Evolutionary conservation across 2,113 vertebrate species (phyloP), one percentile per base, ranked within the genome.

Genomic region (Psophia crepitans): DNA sequence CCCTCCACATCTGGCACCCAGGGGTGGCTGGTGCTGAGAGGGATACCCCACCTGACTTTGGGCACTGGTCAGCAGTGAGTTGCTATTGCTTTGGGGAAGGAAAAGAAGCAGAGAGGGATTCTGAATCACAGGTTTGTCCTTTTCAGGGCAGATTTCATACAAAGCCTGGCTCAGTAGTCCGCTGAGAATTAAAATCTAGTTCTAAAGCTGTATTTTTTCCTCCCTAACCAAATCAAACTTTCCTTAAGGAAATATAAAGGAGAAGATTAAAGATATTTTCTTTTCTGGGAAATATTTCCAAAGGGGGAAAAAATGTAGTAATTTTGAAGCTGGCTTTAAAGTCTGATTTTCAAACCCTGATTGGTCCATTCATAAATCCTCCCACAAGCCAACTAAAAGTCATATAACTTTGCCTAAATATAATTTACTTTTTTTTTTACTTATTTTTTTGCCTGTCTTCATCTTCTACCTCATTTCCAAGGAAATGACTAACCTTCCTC

Each of bases 401-500:
- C 66, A 66, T 79, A 43, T 74, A 95, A 58, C n/a, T 90, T 89
- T 66, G 3, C 73, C 60, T 70, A 93, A 91, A 71, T 30, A 90
- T 49, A 88, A 79, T 89, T 93, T 90, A 75, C 3, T 87, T 65
- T 94, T 71, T 85, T 71, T 87, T 93, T 91, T 65, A 60, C 27
- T 89, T 77, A 15, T 48, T 83, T 82, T 73, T 84, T 94, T 63
- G 16, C 30, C 22, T 68, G 48, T 81, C 57, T 87, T 91, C 33
- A 48, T 94, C 69, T 71, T 94, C 53, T 81, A 89, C 69, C 28
- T 90, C 33, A 64, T 89, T 96, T 91, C 65, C 15, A 76, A 57
- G 90, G 86, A 96, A 95, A 76, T 95, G 8, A 96, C 83, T 94
- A 89, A 86, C 27, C 35, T 94, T 89, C 20, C 17, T 81, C 35